Evolutionary conservation across 2,797 vertebrate species (phyloP), one percentile per base, ranked within the genome.

Genomic region (Alfaro cultratus): DNA sequence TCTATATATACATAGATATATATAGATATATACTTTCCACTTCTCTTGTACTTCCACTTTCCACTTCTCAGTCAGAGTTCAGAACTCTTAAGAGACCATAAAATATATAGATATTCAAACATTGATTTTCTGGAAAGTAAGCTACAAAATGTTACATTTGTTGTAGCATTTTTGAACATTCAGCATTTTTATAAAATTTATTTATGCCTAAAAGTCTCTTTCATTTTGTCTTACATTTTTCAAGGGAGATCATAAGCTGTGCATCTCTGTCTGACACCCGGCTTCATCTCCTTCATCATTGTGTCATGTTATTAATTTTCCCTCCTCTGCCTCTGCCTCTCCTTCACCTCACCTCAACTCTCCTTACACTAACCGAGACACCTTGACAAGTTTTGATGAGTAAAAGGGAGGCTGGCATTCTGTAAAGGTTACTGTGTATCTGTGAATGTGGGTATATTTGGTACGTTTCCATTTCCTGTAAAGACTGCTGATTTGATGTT

Each of bases 401-500:
- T 39, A 26, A 68, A 68, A 26, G 1, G 36, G 62, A 68, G 36
- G 16, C 64, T 23, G 36, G 9, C 9, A 13, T 68, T 41, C 36
- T 73, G 71, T 73, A 31, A 29, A 46, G 15, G 21, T 31, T 21
- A 47, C 13, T 47, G 9, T 18, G 34, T 36, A 34, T 36, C 31
- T 34, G 62, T 18, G 23, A 34, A 11, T 73, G 46, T 36, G 46
- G 43, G 39, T 74, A 76, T 11, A 31, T 80, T 82, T 80, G 15
- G 74, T 64, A 46, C 68, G 46, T 62, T 29, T n/a, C 5, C 0
- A 2, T 74, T 64, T 57, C 9, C 55, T 41, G 73, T 75, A 2
- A 13, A 80, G 75, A 2, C 11, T 68, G 39, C 85, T 77, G 64
- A 46, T 73, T 36, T 21, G 62, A 26, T 74, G 85, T 60, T 60